Percentiles rank a stretch among this genome's conserved stretches.
Evolutionary conservation across 2,113 vertebrate genomes (phyloP).

Genomic region (Bucco capensis): DNA sequence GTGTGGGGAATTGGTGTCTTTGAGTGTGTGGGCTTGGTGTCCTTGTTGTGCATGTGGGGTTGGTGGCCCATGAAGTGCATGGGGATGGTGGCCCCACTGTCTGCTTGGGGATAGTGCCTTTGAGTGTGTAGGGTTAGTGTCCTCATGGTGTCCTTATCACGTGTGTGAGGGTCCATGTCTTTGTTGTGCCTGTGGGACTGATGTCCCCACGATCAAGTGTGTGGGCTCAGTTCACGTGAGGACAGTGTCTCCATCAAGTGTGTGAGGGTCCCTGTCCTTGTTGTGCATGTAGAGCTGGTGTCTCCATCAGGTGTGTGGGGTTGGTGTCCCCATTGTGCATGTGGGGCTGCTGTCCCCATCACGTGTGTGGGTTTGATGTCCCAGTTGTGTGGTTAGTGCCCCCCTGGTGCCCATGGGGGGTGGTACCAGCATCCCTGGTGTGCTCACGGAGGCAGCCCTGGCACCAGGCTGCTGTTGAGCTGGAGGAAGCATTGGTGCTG

Average conservation of each 20-base stretch:
- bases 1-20: neutral
- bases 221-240: too few species aligned
- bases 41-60: neutral
- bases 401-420: neutral
- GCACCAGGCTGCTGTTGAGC: neutral
- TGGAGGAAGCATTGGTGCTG: neutral
- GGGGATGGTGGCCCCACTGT: neutral
- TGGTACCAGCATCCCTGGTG: neutral
- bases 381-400: neutral
- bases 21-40: neutral
- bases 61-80: too few species aligned
- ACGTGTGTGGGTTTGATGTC: neutral
- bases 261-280: neutral
- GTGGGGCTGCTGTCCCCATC: neutral
- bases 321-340: neutral
- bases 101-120: too few species aligned
- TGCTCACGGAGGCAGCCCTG: accelerated
- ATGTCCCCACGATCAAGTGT: neutral
- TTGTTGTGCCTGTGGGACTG: neutral
- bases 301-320: neutral
- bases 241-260: neutral
- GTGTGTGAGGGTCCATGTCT: neutral
- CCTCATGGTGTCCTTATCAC: neutral
- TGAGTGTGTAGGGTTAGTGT: too few species aligned
- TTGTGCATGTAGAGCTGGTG: neutral